These are phyloP conservation scores for Phaethornis superciliosus DNA, from an alignment of 2,113 vertebrate genomes.

Conservation along the genomic window DNA sequence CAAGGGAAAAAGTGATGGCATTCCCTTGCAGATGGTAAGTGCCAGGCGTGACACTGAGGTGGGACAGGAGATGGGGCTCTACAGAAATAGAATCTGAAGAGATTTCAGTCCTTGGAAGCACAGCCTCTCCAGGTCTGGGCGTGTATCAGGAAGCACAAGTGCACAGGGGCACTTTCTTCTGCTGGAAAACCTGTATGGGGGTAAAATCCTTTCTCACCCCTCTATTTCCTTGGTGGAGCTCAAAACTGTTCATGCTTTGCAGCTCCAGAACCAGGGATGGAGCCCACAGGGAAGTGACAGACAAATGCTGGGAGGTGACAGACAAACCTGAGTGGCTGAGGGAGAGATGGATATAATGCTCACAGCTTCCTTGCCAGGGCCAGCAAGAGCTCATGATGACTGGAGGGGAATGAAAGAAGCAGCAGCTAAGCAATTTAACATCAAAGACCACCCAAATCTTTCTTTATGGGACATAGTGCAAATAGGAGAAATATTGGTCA, in stretches of 20 bases:
- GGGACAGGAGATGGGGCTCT: neutral
- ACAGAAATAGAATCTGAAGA: neutral
- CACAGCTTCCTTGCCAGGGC: neutral
- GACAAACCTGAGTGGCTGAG: rapidly evolving
- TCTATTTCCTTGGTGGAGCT: neutral
- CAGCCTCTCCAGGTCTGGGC: neutral
- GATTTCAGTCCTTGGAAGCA: neutral
- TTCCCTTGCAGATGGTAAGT: neutral
- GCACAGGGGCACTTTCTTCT: neutral
- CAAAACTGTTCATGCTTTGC: neutral
- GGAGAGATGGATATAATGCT: neutral
- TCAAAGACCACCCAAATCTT: neutral
- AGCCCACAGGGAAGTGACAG: neutral
- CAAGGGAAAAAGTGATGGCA: rapidly evolving
- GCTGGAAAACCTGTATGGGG: rapidly evolving
- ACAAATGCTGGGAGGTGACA: rapidly evolving
- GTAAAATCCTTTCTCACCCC: neutral
- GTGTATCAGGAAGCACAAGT: neutral
- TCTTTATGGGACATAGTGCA: constrained; percentile 44
- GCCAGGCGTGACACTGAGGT: neutral
- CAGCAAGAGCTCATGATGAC: neutral
- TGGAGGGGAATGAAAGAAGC: neutral
- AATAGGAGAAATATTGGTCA: constrained; percentile 1
- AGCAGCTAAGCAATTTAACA: neutral
- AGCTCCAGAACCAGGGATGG: neutral